Evolutionary conservation across 2,888 invertebrate species (phyloP).

Genomic region (Noctua fimbriata): DNA sequence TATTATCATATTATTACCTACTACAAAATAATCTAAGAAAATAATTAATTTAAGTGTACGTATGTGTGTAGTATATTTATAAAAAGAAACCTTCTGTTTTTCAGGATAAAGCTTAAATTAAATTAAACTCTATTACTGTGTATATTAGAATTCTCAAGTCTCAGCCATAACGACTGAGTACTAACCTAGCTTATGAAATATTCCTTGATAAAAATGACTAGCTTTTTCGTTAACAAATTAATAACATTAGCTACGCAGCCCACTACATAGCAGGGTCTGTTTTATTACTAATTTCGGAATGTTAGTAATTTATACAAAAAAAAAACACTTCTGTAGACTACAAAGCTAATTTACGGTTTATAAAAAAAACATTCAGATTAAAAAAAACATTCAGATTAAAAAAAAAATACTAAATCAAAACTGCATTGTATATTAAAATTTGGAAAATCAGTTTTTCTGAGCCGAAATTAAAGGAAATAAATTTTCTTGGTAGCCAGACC

Average conservation of each 20-base stretch:
- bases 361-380: too few species aligned
- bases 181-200: not conserved
- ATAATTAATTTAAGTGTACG: too few species aligned
- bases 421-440: too few species aligned
- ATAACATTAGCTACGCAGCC: not conserved
- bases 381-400: too few species aligned
- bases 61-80: too few species aligned
- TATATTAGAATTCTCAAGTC: not conserved
- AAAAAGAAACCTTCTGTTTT: not conserved
- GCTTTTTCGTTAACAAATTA: not conserved
- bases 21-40: not conserved
- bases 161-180: not conserved
- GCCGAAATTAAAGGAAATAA: not conserved
- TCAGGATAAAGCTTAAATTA: not conserved
- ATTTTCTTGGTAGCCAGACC: too few species aligned
- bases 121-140: not conserved
- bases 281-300: not conserved
- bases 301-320: not conserved
- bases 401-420: too few species aligned
- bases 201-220: not conserved
- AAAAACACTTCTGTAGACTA: not conserved
- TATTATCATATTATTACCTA: too few species aligned
- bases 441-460: not conserved
- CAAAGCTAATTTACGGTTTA: not conserved
- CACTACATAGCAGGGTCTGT: too few species aligned